A percentile compares a stretch with the other conserved stretches of the same genome.
phyloP scores from a whole-genome alignment of 2,113 vertebrate species.

The Drymodes brunneopygia region DNA sequence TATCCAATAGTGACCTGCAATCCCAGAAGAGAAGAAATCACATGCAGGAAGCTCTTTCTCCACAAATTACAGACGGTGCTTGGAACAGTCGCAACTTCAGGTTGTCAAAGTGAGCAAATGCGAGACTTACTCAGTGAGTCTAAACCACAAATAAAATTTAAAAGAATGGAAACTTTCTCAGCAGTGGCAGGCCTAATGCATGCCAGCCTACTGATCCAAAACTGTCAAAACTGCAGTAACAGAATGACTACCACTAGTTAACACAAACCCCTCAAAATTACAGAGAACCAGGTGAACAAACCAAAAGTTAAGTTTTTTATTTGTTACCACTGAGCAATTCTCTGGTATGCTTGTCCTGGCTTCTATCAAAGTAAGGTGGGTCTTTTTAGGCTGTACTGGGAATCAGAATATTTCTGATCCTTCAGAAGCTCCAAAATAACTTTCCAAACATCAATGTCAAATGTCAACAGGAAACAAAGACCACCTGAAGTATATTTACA shows the following conservation, averaged over 20 bases:
- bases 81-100: background rate
- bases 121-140: accelerated
- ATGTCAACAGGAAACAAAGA: background rate
- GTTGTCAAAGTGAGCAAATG: background rate
- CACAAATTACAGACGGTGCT: background rate
- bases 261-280: background rate
- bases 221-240: background rate
- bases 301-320: background rate
- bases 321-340: slow-evolving; percentile 1
- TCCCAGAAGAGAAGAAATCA: background rate
- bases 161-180: background rate
- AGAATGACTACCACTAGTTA: background rate
- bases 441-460: background rate
- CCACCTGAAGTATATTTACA: background rate
- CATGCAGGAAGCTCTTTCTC: background rate
- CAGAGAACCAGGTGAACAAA: slow-evolving; percentile 51
- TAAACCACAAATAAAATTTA: background rate
- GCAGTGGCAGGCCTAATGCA: background rate
- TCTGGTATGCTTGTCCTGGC: background rate
- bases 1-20: background rate
- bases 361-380: background rate
- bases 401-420: background rate
- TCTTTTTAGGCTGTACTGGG: background rate
- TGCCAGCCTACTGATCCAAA: background rate
- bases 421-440: background rate